phyloP scores from a whole-genome alignment of 2,113 vertebrate genomes.

The Nibea albiflora region DNA sequence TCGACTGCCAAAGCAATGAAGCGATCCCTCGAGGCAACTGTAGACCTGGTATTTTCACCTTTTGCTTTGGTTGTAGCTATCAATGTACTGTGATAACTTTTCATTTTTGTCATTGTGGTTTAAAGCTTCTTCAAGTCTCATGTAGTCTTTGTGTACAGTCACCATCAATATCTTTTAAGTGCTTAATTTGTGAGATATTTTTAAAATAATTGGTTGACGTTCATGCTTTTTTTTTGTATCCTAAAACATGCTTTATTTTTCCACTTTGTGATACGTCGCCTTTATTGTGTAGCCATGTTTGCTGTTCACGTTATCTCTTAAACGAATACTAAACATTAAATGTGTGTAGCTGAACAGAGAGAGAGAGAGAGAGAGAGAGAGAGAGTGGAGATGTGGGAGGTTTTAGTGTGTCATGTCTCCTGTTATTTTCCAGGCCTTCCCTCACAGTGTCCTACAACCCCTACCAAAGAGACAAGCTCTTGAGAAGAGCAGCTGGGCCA shows the following conservation, averaged over 20 bases:
- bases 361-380: background rate
- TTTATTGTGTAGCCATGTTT: conserved; percentile 55
- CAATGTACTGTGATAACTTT: conserved; percentile 72
- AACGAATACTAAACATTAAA: conserved; percentile 23
- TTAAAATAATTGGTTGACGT: conserved; percentile 37
- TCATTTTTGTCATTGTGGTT: conserved; percentile 73
- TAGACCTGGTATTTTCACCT: conserved; percentile 99
- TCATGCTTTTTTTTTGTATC: conserved; percentile 40
- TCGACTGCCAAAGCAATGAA: conserved; percentile 99
- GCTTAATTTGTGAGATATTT: conserved; percentile 51
- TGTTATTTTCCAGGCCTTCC: conserved; percentile 88
- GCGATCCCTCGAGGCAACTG: conserved; percentile 99
- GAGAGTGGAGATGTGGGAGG: background rate
- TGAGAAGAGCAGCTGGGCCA: conserved; percentile 95
- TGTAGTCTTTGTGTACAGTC: conserved; percentile 73
- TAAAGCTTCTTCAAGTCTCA: conserved; percentile 69
- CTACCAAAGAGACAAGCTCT: conserved; percentile 99
- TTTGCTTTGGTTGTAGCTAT: conserved; percentile 99
- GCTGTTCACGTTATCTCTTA: background rate
- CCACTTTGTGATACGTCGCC: conserved; percentile 55
- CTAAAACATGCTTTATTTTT: conserved; percentile 49
- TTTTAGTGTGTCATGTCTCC: conserved; percentile 29
- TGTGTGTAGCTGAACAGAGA: conserved; percentile 22
- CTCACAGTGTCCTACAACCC: conserved; percentile 93
- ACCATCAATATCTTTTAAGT: conserved; percentile 64